phyloP scores from a whole-genome alignment of 2,888 invertebrate species.

The Exephanes ischioxanthus region DNA sequence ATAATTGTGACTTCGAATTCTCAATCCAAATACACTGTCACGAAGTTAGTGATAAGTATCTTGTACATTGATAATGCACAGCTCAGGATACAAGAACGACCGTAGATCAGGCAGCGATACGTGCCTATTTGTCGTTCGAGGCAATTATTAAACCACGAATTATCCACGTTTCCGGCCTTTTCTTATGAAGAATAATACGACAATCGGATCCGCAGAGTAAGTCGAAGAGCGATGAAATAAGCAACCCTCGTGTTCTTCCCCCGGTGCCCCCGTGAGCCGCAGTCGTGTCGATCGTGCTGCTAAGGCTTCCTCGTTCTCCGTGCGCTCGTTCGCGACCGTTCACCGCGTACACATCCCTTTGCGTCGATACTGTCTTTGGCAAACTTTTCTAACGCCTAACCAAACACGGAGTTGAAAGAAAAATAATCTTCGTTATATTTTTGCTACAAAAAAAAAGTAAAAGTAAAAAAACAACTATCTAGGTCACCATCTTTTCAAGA shows the following conservation, averaged over 20 bases:
- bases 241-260: background rate
- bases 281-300: conserved; percentile 34
- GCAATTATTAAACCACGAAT: conserved; percentile 23
- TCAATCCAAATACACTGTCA: background rate
- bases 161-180: conserved; percentile 15
- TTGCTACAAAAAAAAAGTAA: background rate
- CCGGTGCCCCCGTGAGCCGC: background rate
- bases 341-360: background rate
- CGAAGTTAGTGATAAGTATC: background rate
- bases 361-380: conserved; percentile 16
- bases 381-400: conserved; percentile 4
- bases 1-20: background rate
- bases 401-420: background rate
- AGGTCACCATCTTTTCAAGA: background rate
- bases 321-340: conserved; percentile 1
- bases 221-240: background rate
- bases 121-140: background rate
- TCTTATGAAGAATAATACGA: background rate
- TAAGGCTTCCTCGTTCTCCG: conserved; percentile 41
- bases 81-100: background rate
- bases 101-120: background rate
- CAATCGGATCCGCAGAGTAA: background rate
- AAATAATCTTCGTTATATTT: background rate
- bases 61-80: background rate
- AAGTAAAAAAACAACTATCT: background rate